Evolutionary conservation across 2,888 invertebrate species (phyloP).

Genomic region (Andrena hattorfiana): DNA sequence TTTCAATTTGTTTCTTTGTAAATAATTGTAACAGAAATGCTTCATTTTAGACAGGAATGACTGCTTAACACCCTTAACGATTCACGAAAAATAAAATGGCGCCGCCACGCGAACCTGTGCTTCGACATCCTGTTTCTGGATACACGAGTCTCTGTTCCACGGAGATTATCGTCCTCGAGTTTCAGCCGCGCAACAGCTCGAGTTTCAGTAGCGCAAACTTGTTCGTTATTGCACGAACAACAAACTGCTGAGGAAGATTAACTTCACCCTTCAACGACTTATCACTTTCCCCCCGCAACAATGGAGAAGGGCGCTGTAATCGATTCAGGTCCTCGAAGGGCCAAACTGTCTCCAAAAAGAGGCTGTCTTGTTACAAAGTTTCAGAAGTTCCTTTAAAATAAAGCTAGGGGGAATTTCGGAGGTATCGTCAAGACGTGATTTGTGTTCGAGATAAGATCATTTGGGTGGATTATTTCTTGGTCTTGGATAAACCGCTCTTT

Average conservation of each 20-base stretch:
- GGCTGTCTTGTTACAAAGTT: conserved; percentile 9
- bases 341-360: neutral
- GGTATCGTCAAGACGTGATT: neutral
- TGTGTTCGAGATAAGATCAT: neutral
- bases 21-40: no score
- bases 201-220: conserved; percentile 32
- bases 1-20: no score
- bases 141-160: neutral
- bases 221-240: conserved; percentile 23
- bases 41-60: no score
- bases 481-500: no score
- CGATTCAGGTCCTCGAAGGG: neutral
- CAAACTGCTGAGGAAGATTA: conserved; percentile 24
- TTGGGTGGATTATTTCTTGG: no score
- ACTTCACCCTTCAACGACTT: conserved; percentile 31
- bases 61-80: neutral
- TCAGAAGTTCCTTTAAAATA: neutral
- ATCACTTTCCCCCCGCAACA: neutral
- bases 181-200: conserved; percentile 24
- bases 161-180: conserved; percentile 32
- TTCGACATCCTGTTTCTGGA: conserved; percentile 23
- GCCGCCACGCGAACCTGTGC: neutral
- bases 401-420: neutral
- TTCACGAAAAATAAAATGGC: neutral
- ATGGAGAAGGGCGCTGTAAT: neutral